Conservation (phyloP, 2,797 vertebrate genomes). For the Lates japonicus region DNA sequence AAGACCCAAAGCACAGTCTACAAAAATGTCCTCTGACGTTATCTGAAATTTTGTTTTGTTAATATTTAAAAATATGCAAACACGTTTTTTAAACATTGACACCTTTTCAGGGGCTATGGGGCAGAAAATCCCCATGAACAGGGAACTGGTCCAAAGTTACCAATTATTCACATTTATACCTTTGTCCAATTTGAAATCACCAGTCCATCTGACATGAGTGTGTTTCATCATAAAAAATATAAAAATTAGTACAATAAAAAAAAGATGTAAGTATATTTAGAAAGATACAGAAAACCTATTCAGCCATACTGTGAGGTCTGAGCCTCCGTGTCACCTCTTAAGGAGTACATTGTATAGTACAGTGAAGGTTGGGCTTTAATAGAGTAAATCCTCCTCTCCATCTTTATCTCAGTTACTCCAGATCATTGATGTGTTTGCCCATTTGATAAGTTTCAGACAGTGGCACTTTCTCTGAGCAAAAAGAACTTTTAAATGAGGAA, state of each 20-base stretch:
- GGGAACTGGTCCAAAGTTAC: not conserved
- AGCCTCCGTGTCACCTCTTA: not conserved
- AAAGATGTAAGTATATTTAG: too few species aligned
- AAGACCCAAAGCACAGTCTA: slow-evolving; percentile 20
- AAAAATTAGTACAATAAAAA: too few species aligned
- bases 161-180: not conserved
- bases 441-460: slow-evolving; percentile 12
- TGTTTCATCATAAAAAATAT: not conserved
- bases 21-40: slow-evolving; percentile 20
- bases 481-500: not conserved
- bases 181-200: not conserved
- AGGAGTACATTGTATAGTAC: not conserved
- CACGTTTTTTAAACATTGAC: not conserved
- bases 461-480: slow-evolving; percentile 6
- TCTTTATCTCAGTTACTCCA: not conserved
- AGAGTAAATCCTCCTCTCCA: not conserved
- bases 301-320: not conserved
- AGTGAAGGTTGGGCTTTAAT: not conserved
- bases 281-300: too few species aligned
- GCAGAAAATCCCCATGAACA: not conserved
- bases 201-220: not conserved
- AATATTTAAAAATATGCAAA: slow-evolving; percentile 2
- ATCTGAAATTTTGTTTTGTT: not conserved
- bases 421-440: not conserved
- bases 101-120: not conserved